Base-by-base conservation (phyloP, 2,797 vertebrate species). In the Kryptopterus vitreolus region DNA sequence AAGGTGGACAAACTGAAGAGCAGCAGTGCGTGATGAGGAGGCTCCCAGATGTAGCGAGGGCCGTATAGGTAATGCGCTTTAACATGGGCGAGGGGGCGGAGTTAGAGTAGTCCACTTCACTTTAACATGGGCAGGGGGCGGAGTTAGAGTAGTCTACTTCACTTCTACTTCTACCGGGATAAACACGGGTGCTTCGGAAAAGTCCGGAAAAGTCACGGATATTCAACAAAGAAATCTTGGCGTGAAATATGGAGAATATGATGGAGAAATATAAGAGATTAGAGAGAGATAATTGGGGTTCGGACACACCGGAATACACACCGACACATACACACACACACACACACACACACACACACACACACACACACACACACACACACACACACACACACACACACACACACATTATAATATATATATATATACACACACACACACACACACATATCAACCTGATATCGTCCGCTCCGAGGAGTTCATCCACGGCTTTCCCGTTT, bases 1-100 rank as follows among this genome's bases (percentile, higher is more conserved):
- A 50, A 77, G 68, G 58, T 82, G 76, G 33, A 16, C 13, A 69
- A 78, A 72, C 31, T 66, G n/a, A 65, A 55, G 50, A 57, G 59
- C 69, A 57, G 50, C 48, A 58, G 61, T 48, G 48, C 46, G 52
- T 81, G 50, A 46, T 57, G 18, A 11, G n/a, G 43, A 66, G 24
- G 35, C 66, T 33, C 31, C 9, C 38, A 31, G 26, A 43, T 50
- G 15, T 29, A 20, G 29, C 18, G 35, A 33, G 26, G 57, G 26
- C 33, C 2, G 0, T 73, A 73, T 24, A n/a, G 43, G 15, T 24
- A 62, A 61, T 61, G 59, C 29, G 13, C 22, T 72, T 63, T 61
- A 62, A 22, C 10, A n/a, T n/a, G n/a, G n/a, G n/a, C n/a, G n/a
- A 18, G 20, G 12, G 46, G 57, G 29, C 1, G 9, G 13, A 48